These are phyloP conservation scores for Erebia palarica DNA, from an alignment of 2,888 invertebrate genomes.

Conservation along the genomic window DNA sequence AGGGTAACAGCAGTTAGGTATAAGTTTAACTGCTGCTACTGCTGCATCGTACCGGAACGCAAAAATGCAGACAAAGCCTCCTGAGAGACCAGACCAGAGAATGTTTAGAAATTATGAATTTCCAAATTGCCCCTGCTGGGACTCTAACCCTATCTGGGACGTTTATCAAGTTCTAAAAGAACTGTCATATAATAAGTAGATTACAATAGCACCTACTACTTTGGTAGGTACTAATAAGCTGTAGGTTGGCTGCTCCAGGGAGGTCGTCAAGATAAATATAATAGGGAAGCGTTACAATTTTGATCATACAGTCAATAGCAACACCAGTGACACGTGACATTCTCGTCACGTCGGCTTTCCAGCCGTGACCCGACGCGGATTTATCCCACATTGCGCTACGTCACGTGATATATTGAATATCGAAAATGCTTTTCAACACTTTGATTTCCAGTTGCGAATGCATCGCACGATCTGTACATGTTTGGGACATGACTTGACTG, in stretches of 20 bases:
- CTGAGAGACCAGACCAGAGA: too few species aligned
- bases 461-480: slow-evolving; percentile 1
- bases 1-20: too few species aligned
- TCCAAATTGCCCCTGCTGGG: too few species aligned
- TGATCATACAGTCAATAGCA: slow-evolving; percentile 28
- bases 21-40: too few species aligned
- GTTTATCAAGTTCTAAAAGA: too few species aligned
- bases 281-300: not conserved
- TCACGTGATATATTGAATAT: slow-evolving; percentile 38
- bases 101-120: too few species aligned
- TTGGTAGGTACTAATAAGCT: too few species aligned
- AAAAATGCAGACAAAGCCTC: too few species aligned
- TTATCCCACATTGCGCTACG: slow-evolving; percentile 37
- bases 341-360: slow-evolving; percentile 37
- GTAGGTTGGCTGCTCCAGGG: not conserved
- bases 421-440: slow-evolving; percentile 24
- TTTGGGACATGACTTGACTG: slow-evolving; percentile 11
- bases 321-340: slow-evolving; percentile 22
- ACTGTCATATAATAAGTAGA: too few species aligned
- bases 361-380: slow-evolving; percentile 31
- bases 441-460: not conserved
- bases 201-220: too few species aligned
- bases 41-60: too few species aligned
- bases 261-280: not conserved
- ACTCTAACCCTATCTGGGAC: too few species aligned